Evolutionary conservation across 2,797 vertebrate species (phyloP), one percentile per base, ranked within the genome.

Genomic region (Pseudomugil gertrudae): DNA sequence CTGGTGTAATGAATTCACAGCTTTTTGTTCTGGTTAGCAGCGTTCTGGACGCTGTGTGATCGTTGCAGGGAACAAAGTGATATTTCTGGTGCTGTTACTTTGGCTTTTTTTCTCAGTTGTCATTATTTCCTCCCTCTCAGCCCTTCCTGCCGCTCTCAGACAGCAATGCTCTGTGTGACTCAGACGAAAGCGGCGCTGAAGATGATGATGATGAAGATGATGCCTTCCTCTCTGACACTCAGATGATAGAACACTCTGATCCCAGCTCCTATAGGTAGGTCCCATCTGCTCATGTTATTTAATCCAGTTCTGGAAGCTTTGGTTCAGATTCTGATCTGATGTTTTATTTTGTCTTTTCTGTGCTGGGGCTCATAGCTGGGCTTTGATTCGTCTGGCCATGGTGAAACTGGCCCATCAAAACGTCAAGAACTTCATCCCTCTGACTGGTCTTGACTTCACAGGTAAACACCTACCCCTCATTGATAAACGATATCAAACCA

Each of bases 121-220:
- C 21, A 26, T 74, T 59, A 33, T 47, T 63, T 63, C 45, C 50
- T 55, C 63, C 36, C 63, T 67, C 72, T 43, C 83, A 99, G 98
- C 98, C 98, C 9, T 99, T 99, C 93, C 95, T 99, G 63, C 98
- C 96, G 50, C 90, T 97, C 24, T 98, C 96, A 45, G 97, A 99
- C 82, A 98, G 96, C 29, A 96, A 95, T 0, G 94, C 96, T 66
- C 92, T 98, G 74, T 99, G 95, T 7, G 98, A 99, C 88, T 99
- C 98, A 4, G 98, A 99, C 68, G 98, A 99, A 88, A 99, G 98
- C 60, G 93, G 95, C 29, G 94, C 95, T 13, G 98, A 97, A 69
- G 97, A 98, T 2, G 95, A 98, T 7, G 96, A 98, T 5, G 97
- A 98, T 2, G 94, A 95, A 1, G 95, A 96, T 0, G 96, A 96